These are phyloP conservation scores for Sphaerophoria taeniata DNA, from an alignment of 2,888 invertebrate genomes.

Conservation along the genomic window DNA sequence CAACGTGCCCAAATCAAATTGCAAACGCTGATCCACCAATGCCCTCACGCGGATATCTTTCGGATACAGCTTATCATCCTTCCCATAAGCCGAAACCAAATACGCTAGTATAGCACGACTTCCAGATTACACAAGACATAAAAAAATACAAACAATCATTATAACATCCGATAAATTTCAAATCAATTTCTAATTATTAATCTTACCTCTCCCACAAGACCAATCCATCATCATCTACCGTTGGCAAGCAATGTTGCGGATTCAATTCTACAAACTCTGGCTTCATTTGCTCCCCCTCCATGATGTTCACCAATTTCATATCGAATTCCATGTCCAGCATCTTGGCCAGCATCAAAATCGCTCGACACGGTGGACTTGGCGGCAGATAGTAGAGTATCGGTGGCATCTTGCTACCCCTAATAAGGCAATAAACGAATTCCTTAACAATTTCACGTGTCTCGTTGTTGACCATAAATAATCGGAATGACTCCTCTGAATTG, in stretches of 20 bases:
- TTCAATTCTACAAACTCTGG: constrained; percentile 85
- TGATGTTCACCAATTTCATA: constrained; percentile 84
- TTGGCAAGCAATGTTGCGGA: constrained; percentile 85
- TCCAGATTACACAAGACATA: background rate
- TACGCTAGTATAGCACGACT: constrained; percentile 85
- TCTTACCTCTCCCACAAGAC: constrained; percentile 83
- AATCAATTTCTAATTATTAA: constrained; percentile 18
- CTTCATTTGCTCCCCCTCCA: constrained; percentile 85
- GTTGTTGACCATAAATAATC: constrained; percentile 75
- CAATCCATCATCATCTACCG: constrained; percentile 85
- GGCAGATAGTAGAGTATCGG: constrained; percentile 85
- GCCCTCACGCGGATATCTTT: constrained; percentile 85
- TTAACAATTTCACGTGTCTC: constrained; percentile 81
- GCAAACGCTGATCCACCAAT: constrained; percentile 85
- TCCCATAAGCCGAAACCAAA: constrained; percentile 85
- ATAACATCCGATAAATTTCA: constrained; percentile 40
- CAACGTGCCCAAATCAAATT: constrained; percentile 85
- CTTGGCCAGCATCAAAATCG: constrained; percentile 85
- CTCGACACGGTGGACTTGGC: constrained; percentile 85
- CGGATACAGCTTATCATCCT: constrained; percentile 85
- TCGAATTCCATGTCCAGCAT: constrained; percentile 86
- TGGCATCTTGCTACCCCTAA: constrained; percentile 82
- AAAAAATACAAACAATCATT: background rate
- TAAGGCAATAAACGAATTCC: constrained; percentile 82
- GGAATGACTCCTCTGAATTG: background rate